Percentiles rank a stretch among this genome's conserved stretches.
Conservation (phyloP, 2,113 vertebrate species). For the Rhineura floridana region DNA sequence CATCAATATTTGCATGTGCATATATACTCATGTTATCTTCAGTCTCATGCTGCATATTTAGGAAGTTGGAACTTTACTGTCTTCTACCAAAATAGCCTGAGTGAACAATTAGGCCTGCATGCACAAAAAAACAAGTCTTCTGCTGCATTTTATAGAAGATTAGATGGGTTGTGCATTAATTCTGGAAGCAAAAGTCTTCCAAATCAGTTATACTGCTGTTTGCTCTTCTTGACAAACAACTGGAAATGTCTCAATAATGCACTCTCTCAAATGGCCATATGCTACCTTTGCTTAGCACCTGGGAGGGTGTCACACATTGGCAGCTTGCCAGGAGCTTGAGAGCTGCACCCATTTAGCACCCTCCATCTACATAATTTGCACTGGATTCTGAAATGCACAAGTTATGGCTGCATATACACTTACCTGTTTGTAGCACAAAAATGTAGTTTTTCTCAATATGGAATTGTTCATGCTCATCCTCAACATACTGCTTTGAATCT, state of each 20-base stretch:
- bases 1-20: constrained; percentile 55
- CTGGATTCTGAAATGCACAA: accelerated
- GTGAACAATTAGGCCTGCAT: accelerated
- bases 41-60: constrained; percentile 35
- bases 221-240: background rate
- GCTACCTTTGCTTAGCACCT: background rate
- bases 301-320: background rate
- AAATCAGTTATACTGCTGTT: background rate
- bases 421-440: too few species aligned
- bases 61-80: constrained; percentile 64
- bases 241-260: background rate
- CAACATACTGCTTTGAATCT: too few species aligned
- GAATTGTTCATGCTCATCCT: too few species aligned
- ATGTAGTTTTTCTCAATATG: too few species aligned
- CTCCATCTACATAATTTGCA: background rate
- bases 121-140: constrained; percentile 14
- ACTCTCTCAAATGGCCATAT: background rate
- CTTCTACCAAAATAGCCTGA: accelerated
- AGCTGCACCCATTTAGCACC: background rate
- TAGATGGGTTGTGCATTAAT: background rate
- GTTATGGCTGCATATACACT: too few species aligned
- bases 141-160: background rate
- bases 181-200: background rate
- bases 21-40: constrained; percentile 41
- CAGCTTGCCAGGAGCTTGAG: background rate